These are phyloP conservation scores for Caenorhabditis latens DNA, from an alignment of 1,140 invertebrate species.

Conservation along the genomic window DNA sequence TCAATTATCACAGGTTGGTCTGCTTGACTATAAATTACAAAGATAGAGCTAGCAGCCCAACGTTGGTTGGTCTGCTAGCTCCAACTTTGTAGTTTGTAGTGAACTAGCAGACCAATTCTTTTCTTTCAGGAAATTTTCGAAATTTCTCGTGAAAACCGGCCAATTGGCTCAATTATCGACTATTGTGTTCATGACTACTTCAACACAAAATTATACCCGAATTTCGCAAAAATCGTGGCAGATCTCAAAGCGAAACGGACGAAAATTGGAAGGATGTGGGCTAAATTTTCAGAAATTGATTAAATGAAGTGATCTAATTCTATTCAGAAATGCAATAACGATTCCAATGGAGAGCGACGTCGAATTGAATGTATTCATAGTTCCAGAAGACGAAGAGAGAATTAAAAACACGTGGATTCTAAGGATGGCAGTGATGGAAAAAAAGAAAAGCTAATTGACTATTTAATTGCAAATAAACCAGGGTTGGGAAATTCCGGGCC, in stretches of 20 bases:
- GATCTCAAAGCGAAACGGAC: neutral
- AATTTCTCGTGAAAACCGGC: neutral
- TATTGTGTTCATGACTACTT: neutral
- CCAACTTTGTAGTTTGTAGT: neutral
- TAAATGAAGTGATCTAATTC: neutral
- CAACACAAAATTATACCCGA: neutral
- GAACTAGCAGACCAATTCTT: neutral
- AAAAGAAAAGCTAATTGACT: too few relatives aligned
- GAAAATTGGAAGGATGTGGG: neutral
- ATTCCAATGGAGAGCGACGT: neutral
- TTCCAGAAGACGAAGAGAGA: too few relatives aligned
- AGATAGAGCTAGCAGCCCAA: too few relatives aligned
- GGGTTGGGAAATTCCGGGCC: too few relatives aligned
- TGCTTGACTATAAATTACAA: too few relatives aligned
- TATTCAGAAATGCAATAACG: neutral
- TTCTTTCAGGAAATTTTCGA: neutral
- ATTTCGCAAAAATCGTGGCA: neutral
- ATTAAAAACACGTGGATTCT: too few relatives aligned
- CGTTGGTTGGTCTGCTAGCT: neutral
- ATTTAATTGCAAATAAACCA: too few relatives aligned
- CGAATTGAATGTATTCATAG: too few relatives aligned
- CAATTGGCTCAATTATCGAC: neutral
- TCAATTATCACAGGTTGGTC: neutral
- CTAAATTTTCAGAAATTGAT: neutral
- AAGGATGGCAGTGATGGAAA: too few relatives aligned